A percentile compares a stretch with the other conserved stretches of the same genome.
Conservation (phyloP, 1,140 invertebrate genomes). For the Panonychus citri region DNA sequence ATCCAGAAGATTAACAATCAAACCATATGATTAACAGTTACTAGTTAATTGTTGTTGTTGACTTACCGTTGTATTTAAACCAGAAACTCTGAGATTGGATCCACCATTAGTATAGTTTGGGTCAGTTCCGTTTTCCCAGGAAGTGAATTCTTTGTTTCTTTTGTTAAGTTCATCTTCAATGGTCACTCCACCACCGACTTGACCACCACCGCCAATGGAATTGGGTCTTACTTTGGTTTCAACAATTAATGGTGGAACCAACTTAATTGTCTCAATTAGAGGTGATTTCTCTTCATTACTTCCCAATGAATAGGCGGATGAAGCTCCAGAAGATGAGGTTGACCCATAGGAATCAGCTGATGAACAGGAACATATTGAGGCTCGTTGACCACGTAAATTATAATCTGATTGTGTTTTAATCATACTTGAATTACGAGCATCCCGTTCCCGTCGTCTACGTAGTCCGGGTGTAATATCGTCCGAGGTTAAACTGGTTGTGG, state of each 20-base stretch:
- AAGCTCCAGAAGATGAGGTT: slow-evolving; percentile 5
- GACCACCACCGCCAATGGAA: neutral
- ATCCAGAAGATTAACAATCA: too few species aligned
- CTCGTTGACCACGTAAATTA: slow-evolving; percentile 30
- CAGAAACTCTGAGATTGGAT: neutral
- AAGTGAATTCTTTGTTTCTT: neutral
- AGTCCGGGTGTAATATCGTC: slow-evolving; percentile 13
- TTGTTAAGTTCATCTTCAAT: slow-evolving; percentile 1
- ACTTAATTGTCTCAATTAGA: slow-evolving; percentile 7
- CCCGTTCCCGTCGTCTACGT: slow-evolving; percentile 8
- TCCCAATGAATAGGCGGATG: slow-evolving; percentile 4
- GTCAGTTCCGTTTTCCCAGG: neutral
- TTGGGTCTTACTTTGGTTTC: neutral
- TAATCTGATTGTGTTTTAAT: slow-evolving; percentile 10
- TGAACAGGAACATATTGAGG: slow-evolving; percentile 10
- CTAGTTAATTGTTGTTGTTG: too few species aligned
- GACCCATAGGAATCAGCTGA: slow-evolving; percentile 7
- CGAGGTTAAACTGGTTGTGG: neutral
- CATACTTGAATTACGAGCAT: slow-evolving; percentile 10
- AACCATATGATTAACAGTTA: too few species aligned
- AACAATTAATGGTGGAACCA: neutral
- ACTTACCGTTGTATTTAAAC: neutral
- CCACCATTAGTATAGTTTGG: neutral
- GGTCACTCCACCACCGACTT: neutral
- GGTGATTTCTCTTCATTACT: slow-evolving; percentile 9